Base-by-base conservation (phyloP, 2,797 vertebrate species). In the Buceros bicornis region DNA sequence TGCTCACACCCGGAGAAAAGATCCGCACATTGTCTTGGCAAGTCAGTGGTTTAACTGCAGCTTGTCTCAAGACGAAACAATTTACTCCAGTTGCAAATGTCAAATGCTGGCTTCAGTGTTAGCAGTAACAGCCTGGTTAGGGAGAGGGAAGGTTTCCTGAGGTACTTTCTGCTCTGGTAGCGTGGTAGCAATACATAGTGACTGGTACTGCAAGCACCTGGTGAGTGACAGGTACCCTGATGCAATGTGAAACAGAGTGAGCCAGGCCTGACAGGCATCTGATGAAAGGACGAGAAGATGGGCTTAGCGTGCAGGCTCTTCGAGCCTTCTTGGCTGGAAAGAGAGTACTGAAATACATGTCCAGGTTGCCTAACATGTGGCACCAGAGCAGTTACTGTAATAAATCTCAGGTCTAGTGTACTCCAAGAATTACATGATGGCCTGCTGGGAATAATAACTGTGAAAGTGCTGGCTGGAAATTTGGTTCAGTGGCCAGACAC, bases 291-390 rank as follows among this genome's bases (percentile, higher is more conserved):
- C 45, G 71, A 90, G 51, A 56, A 87, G 95, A 57, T 43, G 53
- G 64, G 35, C 87, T 94, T 67, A 94, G 74, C 56, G 85, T 37
- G 45, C 37, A 67, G 84, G 33, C 18, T 85, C 50, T 95, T 65
- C 2, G 5, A 92, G 67, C 67, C 57, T 67, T 84, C 67, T 94
- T 91, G 95, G 86, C 67, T 96, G 83, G 58, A 90, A 82, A 65
- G 42, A 69, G 61, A 80, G 35, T 48, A 73, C 51, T 93, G 95
- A 92, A 96, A 95, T 85, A 87, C 64, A 78, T 1, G 11, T 93
- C 74, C 95, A 96, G 90, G 95, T 96, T 97, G 90, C 95, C 92
- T 95, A 97, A 97, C 13, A 29, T 95, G 92, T 97, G 96, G 94
- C 95, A 97, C 76, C 92, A 96, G 87, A 85, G 64, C 33, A 57